Base-by-base conservation (phyloP, 2,888 invertebrate species). In the Tridacna crocea region DNA sequence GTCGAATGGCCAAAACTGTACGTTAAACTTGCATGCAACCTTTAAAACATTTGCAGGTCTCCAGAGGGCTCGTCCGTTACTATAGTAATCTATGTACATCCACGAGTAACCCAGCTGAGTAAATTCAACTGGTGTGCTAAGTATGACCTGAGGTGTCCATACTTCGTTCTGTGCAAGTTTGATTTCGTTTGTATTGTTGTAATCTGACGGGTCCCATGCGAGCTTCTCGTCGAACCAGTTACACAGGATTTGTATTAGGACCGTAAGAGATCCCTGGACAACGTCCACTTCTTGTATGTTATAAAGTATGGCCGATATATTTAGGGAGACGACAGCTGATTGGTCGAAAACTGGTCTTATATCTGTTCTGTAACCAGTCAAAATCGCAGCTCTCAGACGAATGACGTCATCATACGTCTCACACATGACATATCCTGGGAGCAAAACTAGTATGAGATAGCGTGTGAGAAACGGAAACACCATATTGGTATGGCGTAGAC, bases 151-250 rank as follows among this genome's bases (percentile, higher is more conserved):
- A 17, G 80, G 80, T 27, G 68, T 80, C 80, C 80, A 80, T 0
- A 80, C 76, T 22, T 75, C 75, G 22, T n/a, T 58, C 36, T 70
- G 70, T 13, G 61, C 26, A 24, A 75, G 60, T 46, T n/a, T 22
- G 22, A 80, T 65, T 47, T 27, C n/a, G 3, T 72, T 13, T 22
- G 72, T 80, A 22, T 75, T 68, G 12, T 75, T 75, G 24, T 76
- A 72, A 8, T 48, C 26, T 0, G 55, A 17, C 10, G 76, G 72
- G 22, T 60, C 65, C 80, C 80, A 80, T 17, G 12, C 36, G 11
- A 80, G 58, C 22, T 61, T 70, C 26, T 80, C 80, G 15, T 80
- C 80, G 11, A 55, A 24, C 80, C 80, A 80, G 0, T 24, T 65
- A 36, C 61, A 61, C 1, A 48, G 15, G 51, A 68, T 65, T 22